Base-by-base conservation (phyloP, 2,888 invertebrate genomes). In the Serrognathus titanus region DNA sequence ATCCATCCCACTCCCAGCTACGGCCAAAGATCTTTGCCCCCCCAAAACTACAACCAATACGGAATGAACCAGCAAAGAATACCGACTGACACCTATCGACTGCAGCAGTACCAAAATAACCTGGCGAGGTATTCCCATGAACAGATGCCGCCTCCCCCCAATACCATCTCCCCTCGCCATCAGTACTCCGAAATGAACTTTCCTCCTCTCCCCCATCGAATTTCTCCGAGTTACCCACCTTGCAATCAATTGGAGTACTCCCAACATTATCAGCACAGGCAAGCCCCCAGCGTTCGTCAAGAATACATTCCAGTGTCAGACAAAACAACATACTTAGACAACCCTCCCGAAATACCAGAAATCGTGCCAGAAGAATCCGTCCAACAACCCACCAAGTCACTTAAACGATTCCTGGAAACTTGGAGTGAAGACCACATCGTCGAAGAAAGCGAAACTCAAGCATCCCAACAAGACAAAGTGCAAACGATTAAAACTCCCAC, bases 371-470 rank as follows among this genome's bases (percentile, higher is more conserved):
- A 74, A 41, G 62, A 58, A 11, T 47, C 53, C 7, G 43, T 69
- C n/a, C 31, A 64, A n/a, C 67, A 69, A 48, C 67, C 64, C 0
- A 68, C 70, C 38, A 65, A 66, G 36, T 72, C 66, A 51, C 62
- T 77, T 4, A 74, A 75, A 51, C 72, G 74, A 37, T 77, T 69
- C 53, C 63, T 76, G 38, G 77, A 77, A 55, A 75, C 69, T 46
- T 75, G 76, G 75, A 73, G 72, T 0, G 76, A 75, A 43, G 76
- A 75, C 53, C 73, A 75, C 11, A 65, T 69, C 1, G 60, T 67
- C 0, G 65, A 66, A 1, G 71, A 70, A 12, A 38, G 63, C 40
- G 45, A 47, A 6, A 45, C 51, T 9, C 57, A 53, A 4, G 47
- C 41, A 16, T 11, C 12, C 38, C 35, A 11, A n/a, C 31, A 40